Evolutionary conservation across 2,797 vertebrate species (phyloP), one percentile per base, ranked within the genome.

Genomic region (Danio aesculapii): DNA sequence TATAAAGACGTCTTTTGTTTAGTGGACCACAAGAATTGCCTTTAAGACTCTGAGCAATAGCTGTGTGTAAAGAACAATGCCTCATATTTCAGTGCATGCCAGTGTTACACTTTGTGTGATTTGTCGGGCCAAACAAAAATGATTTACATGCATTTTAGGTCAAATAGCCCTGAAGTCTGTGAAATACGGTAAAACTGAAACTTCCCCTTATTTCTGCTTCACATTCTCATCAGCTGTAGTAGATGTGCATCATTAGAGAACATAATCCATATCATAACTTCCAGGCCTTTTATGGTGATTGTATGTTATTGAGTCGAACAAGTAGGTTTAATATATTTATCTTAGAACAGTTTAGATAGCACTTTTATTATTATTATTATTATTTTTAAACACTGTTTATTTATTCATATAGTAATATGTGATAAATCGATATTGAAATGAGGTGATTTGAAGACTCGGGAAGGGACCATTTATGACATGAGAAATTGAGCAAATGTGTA

Each of bases 361-460:
- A 46, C 17, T 81, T 77, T 50, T 74, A n/a, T 30, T 8, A 11
- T 50, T 55, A 19, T 57, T 53, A 52, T 30, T 59, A 53, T 58
- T 19, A 58, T 43, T 59, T 62, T 57, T 16, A 59, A 85, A 82
- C 57, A 81, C 81, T 67, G 75, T 84, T 91, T 94, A 93, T 94
- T 93, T 93, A 94, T 94, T 93, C 89, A 89, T 89, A 82, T 89
- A 88, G 87, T 30, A 30, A 30, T 90, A 90, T 93, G 89, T 90
- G 76, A 86, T 88, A 89, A 77, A 80, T 77, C 2, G 46, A 46
- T 72, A 68, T 81, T 68, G 9, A 41, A 30, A 47, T 61, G 47
- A 12, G 30, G 16, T 63, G 53, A 8, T 47, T 43, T 49, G 55
- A 11, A 19, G 41, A 41, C 21, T 57, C 16, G n/a, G n/a, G 41